Evolutionary conservation across 2,888 invertebrate genomes (phyloP).

Genomic region (Napeogenes inachia): DNA sequence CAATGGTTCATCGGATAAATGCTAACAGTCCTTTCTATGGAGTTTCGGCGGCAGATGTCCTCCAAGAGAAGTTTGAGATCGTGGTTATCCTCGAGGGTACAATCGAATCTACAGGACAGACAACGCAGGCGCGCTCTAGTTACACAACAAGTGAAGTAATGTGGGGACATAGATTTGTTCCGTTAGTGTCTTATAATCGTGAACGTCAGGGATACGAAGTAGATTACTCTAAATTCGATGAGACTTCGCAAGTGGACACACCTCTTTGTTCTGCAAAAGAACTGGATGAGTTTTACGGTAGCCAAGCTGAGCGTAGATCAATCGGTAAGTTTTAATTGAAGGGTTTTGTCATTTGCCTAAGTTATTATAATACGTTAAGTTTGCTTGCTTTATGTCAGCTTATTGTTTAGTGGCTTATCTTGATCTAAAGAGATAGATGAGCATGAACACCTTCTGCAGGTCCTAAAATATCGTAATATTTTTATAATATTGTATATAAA

Average conservation of each 20-base stretch:
- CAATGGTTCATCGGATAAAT: conserved; percentile 92
- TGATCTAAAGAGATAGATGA: conserved; percentile 20
- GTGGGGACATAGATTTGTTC: conserved; percentile 88
- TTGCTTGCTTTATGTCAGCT: conserved; percentile 25
- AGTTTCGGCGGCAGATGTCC: conserved; percentile 88
- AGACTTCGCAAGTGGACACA: conserved; percentile 86
- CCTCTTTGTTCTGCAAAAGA: conserved; percentile 85
- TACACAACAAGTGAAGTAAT: conserved; percentile 87
- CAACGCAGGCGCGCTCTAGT: conserved; percentile 85
- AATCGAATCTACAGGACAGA: conserved; percentile 87
- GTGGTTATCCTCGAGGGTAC: conserved; percentile 90
- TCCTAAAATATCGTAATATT: conserved; percentile 10
- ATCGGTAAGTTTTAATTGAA: conserved; percentile 66
- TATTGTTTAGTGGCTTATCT: conserved; percentile 23
- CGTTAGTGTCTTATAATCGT: conserved; percentile 85
- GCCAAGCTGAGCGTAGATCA: conserved; percentile 75
- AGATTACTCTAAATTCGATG: conserved; percentile 90
- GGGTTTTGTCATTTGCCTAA: background rate
- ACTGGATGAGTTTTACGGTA: conserved; percentile 80
- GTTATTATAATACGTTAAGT: background rate
- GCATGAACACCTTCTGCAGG: conserved; percentile 6
- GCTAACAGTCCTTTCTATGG: conserved; percentile 89
- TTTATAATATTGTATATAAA: conserved; percentile 10
- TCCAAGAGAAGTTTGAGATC: conserved; percentile 88
- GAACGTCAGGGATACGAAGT: conserved; percentile 86